Evolutionary conservation across 2,797 vertebrate genomes (phyloP).

Genomic region (Cetoscarus ocellatus): DNA sequence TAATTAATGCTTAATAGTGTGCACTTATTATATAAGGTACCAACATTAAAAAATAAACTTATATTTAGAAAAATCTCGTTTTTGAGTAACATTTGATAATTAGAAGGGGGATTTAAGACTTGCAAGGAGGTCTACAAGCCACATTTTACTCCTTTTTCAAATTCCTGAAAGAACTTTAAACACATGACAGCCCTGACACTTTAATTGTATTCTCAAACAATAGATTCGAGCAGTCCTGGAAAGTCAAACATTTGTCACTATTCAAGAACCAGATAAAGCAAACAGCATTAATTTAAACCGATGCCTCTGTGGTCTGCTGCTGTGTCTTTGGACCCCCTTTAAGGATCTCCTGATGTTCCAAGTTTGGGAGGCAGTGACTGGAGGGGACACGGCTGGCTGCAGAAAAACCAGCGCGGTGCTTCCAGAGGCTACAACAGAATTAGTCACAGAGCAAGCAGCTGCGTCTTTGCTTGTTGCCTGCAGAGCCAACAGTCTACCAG

Average conservation of each 20-base stretch:
- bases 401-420: constrained; percentile 27
- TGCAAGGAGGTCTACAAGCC: too few relatives aligned
- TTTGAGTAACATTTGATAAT: background rate
- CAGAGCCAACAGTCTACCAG: constrained; percentile 24
- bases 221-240: background rate
- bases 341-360: constrained; percentile 26
- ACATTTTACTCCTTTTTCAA: too few relatives aligned
- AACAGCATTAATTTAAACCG: constrained; percentile 39
- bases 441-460: constrained; percentile 49
- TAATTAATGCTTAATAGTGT: too few relatives aligned
- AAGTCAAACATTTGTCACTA: constrained; percentile 17
- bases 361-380: constrained; percentile 19
- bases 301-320: constrained; percentile 4
- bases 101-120: too few relatives aligned
- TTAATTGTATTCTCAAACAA: background rate
- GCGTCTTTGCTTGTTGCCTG: constrained; percentile 41
- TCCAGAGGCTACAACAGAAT: constrained; percentile 36
- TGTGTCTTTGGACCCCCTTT: constrained; percentile 17
- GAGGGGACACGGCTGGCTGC: constrained; percentile 23
- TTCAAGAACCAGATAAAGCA: constrained; percentile 18
- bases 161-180: background rate
- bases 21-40: too few relatives aligned
- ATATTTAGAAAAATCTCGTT: too few relatives aligned
- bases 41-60: too few relatives aligned
- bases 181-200: background rate